Evolutionary conservation across 2,113 vertebrate genomes (phyloP).

Genomic region (Eptesicus fuscus): DNA sequence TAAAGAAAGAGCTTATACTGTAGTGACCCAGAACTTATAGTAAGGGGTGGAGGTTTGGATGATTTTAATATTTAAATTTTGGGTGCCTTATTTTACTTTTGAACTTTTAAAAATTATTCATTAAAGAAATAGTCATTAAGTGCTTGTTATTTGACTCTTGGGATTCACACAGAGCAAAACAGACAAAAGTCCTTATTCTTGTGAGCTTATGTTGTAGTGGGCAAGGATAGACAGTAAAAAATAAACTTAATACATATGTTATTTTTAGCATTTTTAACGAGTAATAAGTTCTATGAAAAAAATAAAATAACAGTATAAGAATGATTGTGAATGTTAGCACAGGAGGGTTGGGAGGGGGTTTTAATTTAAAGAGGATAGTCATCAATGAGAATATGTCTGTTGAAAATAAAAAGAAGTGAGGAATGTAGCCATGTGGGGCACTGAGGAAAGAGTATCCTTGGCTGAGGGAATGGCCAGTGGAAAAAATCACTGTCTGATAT

Average conservation of each 20-base stretch:
- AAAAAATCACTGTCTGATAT: not conserved
- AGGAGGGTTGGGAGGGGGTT: not conserved
- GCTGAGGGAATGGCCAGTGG: not conserved
- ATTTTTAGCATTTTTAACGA: not conserved
- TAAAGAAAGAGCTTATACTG: not conserved
- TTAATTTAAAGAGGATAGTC: not conserved
- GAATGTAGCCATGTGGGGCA: not conserved
- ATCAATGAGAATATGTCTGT: not conserved
- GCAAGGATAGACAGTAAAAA: not conserved
- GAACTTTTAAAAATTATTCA: conserved; percentile 11
- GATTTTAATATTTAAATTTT: conserved; percentile 37
- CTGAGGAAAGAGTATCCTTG: not conserved
- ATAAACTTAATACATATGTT: not conserved
- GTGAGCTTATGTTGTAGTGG: not conserved
- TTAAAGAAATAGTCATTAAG: not conserved
- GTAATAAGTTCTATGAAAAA: not conserved
- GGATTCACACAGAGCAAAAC: conserved; percentile 11
- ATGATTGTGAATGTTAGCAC: not conserved
- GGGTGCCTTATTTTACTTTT: conserved; percentile 25
- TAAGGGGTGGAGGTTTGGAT: not conserved
- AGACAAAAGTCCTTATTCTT: not conserved
- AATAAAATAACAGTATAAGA: not conserved
- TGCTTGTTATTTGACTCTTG: conserved; percentile 15
- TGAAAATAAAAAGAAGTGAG: not conserved
- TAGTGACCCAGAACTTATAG: not conserved